A percentile compares a stretch with the other conserved stretches of the same genome.
phyloP scores from a whole-genome alignment of 2,888 invertebrate genomes.

The Macaria liturata region DNA sequence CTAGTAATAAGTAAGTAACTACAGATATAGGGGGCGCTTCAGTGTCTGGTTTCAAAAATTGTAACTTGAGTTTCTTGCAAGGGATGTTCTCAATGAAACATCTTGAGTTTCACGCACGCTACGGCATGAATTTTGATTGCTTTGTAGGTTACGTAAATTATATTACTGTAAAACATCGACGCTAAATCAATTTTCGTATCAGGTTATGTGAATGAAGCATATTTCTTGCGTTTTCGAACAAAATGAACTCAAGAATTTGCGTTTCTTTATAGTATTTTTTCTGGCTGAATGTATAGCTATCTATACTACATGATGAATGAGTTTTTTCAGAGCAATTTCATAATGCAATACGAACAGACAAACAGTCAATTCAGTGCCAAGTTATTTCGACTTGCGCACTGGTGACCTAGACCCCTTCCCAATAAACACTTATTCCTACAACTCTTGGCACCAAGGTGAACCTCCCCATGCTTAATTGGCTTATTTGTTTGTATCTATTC shows the following conservation, averaged over 20 bases:
- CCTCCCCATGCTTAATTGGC: too few species aligned
- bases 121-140: constrained; percentile 39
- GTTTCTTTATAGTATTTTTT: too few species aligned
- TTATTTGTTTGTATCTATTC: too few species aligned
- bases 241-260: too few species aligned
- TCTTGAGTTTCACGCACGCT: constrained; percentile 37
- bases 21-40: constrained; percentile 21
- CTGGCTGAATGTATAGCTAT: too few species aligned
- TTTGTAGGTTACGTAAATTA: constrained; percentile 41
- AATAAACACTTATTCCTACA: constrained; percentile 1
- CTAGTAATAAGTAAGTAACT: constrained; percentile 7
- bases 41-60: constrained; percentile 15
- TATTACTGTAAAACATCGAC: constrained; percentile 37
- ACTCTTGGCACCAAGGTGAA: not conserved
- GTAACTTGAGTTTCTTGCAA: constrained; percentile 1
- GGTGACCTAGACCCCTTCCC: constrained; percentile 37
- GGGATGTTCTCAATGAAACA: constrained; percentile 30
- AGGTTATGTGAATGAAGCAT: not conserved
- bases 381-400: constrained; percentile 47
- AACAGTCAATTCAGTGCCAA: constrained; percentile 35
- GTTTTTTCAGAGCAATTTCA: not conserved
- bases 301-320: too few species aligned
- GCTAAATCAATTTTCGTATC: constrained; percentile 37
- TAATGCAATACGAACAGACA: constrained; percentile 23
- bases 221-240: too few species aligned